A percentile compares a stretch with the other conserved stretches of the same genome.
Evolutionary conservation across 2,113 vertebrate genomes (phyloP).

Genomic region (Catharus fuscescens): DNA sequence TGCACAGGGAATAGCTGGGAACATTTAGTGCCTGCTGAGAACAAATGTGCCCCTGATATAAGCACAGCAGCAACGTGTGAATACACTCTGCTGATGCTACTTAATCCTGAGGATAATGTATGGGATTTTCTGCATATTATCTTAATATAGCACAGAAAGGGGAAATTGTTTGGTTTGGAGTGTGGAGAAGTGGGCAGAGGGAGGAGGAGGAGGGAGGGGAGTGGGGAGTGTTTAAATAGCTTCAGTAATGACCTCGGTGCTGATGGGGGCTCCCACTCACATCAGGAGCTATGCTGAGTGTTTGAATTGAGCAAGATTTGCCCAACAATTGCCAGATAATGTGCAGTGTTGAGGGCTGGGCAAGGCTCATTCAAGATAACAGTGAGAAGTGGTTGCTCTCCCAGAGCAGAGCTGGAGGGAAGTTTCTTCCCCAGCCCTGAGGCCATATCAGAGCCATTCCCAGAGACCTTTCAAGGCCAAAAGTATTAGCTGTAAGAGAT

Average conservation of each 20-base stretch:
- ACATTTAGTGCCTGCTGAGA: slow-evolving; percentile 1
- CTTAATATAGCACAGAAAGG: slow-evolving; percentile 3
- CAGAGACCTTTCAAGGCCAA: background rate
- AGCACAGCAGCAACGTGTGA: background rate
- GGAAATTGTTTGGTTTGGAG: background rate
- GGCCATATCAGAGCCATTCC: background rate
- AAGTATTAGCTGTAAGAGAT: background rate
- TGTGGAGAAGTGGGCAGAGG: background rate
- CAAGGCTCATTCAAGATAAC: background rate
- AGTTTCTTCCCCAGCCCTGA: background rate
- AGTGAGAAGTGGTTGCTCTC: background rate
- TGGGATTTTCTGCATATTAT: slow-evolving; percentile 15
- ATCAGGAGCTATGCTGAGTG: background rate
- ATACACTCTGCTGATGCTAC: background rate
- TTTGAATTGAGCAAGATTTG: background rate
- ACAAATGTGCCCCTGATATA: background rate
- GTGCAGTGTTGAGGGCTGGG: background rate
- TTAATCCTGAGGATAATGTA: slow-evolving; percentile 32
- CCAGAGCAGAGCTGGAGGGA: fast-evolving
- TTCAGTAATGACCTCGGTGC: background rate
- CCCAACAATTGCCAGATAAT: background rate
- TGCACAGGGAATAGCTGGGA: background rate
- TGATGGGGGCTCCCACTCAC: background rate
- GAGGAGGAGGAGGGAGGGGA: background rate
- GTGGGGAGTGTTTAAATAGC: background rate